Conservation (phyloP, 1,140 invertebrate genomes). For the Caerostris extrusa region DNA sequence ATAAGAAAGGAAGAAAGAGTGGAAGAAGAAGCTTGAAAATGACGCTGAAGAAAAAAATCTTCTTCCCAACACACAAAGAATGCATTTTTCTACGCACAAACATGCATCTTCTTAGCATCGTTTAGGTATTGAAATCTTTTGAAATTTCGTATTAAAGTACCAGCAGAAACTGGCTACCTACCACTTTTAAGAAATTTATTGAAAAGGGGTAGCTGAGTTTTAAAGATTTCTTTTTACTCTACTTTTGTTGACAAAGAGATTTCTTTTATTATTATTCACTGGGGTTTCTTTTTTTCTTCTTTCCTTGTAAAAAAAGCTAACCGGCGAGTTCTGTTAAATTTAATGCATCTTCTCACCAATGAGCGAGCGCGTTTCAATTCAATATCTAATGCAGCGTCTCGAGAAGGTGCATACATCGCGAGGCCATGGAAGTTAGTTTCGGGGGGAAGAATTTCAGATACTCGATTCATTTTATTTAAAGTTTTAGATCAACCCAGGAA, state of each 20-base stretch:
- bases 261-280: no score
- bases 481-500: no score
- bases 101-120: background rate
- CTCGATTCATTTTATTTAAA: no score
- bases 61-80: background rate
- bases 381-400: no score
- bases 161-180: background rate
- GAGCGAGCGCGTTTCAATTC: background rate
- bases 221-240: background rate
- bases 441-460: no score
- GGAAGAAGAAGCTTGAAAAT: background rate
- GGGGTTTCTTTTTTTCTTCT: background rate
- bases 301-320: background rate
- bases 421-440: no score
- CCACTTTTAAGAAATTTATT: background rate
- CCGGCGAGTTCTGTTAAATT: background rate
- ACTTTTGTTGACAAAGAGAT: background rate
- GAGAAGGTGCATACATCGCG: no score
- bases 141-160: background rate
- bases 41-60: background rate
- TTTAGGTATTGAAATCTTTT: background rate
- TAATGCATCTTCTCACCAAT: background rate
- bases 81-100: constrained; percentile 1
- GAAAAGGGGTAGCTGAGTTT: background rate
- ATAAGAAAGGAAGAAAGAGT: background rate